phyloP scores from a whole-genome alignment of 2,113 vertebrate species.

The Sardina pilchardus region DNA sequence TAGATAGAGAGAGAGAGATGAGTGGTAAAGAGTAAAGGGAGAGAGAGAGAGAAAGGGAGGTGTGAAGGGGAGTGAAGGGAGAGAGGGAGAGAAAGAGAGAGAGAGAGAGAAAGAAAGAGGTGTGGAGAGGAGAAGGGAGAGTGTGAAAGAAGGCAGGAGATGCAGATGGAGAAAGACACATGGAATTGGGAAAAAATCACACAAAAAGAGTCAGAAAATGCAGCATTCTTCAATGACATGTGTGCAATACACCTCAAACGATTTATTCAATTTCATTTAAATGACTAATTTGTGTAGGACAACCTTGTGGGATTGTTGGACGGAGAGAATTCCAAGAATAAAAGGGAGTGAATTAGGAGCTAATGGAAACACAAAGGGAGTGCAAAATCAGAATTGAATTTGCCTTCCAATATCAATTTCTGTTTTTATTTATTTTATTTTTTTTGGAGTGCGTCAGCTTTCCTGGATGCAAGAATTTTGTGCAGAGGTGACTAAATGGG shows the following conservation, averaged over 20 bases:
- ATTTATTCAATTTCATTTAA: too few relatives aligned
- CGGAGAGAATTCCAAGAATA: background rate
- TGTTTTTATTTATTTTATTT: too few relatives aligned
- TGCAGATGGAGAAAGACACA: background rate
- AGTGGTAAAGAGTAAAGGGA: background rate
- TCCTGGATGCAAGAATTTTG: background rate
- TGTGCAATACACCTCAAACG: too few relatives aligned
- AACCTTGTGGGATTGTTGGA: background rate
- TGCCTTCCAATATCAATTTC: background rate
- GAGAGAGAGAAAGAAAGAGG: background rate
- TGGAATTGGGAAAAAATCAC: background rate
- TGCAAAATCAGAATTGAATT: background rate
- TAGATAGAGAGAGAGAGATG: background rate
- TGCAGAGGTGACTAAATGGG: background rate
- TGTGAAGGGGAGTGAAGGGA: background rate
- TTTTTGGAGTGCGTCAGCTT: too few relatives aligned
- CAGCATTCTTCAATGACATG: too few relatives aligned
- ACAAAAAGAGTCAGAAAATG: background rate
- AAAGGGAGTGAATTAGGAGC: background rate
- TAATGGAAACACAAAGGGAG: background rate
- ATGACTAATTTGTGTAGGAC: background rate
- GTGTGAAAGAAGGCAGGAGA: background rate
- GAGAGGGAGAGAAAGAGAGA: background rate
- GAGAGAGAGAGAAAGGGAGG: background rate
- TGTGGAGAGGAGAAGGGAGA: background rate